These are phyloP conservation scores for Auanema freiburgensis DNA, from an alignment of 2,888 invertebrate genomes.

Conservation along the genomic window DNA sequence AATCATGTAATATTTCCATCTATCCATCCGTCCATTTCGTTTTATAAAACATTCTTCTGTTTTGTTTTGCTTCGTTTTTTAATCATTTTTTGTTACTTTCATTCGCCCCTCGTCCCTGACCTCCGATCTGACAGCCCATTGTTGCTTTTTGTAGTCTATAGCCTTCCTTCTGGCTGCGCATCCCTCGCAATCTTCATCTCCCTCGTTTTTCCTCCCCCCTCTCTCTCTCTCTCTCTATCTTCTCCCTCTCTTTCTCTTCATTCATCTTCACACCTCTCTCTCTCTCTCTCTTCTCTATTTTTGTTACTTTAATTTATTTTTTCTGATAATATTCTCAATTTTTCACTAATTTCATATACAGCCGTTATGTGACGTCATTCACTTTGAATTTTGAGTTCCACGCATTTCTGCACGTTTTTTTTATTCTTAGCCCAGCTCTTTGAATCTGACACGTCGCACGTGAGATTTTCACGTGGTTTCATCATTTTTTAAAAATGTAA, in stretches of 20 bases:
- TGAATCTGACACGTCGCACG: too few relatives aligned
- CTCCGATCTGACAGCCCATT: not conserved
- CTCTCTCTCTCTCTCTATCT: not conserved
- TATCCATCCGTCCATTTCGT: not conserved
- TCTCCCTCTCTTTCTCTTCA: not conserved
- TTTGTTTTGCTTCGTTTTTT: not conserved
- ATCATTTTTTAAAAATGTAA: too few relatives aligned
- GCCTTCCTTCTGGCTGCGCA: not conserved
- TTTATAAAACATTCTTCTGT: not conserved
- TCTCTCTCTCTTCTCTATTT: constrained; percentile 3
- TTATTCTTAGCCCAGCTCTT: too few relatives aligned
- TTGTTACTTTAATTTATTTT: not conserved
- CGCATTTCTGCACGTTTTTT: too few relatives aligned
- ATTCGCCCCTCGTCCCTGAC: not conserved
- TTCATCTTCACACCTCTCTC: constrained; percentile 1
- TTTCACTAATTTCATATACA: too few relatives aligned
- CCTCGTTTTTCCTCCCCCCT: not conserved
- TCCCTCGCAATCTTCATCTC: not conserved
- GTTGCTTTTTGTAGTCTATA: not conserved
- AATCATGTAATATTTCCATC: constrained; percentile 2
- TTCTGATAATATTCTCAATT: not conserved
- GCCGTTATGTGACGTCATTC: too few relatives aligned
- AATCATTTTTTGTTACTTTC: not conserved
- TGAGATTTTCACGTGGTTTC: too few relatives aligned
- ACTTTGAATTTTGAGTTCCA: too few relatives aligned